These are phyloP conservation scores for Gryon sp. DNA, from an alignment of 1,140 invertebrate species.

Conservation along the genomic window DNA sequence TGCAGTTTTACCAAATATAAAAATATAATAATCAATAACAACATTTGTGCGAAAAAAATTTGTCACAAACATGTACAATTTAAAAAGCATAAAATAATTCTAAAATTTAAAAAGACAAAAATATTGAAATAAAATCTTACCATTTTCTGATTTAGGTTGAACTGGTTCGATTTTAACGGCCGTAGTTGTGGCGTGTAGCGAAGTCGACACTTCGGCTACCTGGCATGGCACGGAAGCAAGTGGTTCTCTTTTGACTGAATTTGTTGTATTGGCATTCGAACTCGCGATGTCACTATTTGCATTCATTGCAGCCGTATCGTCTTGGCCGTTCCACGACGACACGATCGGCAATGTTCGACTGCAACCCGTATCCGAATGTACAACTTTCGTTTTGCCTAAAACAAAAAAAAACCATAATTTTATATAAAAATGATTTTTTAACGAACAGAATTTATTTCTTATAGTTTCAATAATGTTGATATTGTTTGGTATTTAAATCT, in stretches of 20 bases:
- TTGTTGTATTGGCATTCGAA: constrained; percentile 57
- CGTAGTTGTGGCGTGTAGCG: constrained; percentile 79
- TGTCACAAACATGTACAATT: too few species aligned
- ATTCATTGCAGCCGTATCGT: constrained; percentile 44
- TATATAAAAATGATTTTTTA: too few species aligned
- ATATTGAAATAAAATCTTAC: too few species aligned
- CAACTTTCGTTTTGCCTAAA: constrained; percentile 74
- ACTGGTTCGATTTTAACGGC: constrained; percentile 76
- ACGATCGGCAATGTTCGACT: constrained; percentile 75
- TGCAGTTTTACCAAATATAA: too few species aligned
- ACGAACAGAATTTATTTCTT: too few species aligned
- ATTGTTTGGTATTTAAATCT: too few species aligned
- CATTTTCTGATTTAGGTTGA: constrained; percentile 74
- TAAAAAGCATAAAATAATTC: too few species aligned
- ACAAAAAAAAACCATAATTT: too few species aligned
- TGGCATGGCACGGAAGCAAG: constrained; percentile 80
- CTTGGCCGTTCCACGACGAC: constrained; percentile 75
- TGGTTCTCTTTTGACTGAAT: constrained; percentile 82
- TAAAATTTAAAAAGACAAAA: too few species aligned
- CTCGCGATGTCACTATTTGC: constrained; percentile 52
- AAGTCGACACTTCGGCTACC: constrained; percentile 84
- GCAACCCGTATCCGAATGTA: constrained; percentile 76
- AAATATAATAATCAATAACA: too few species aligned
- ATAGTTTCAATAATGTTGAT: too few species aligned
- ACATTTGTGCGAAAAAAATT: too few species aligned